Conservation (phyloP, 1,140 invertebrate genomes). For the Vanessa tameamea region DNA sequence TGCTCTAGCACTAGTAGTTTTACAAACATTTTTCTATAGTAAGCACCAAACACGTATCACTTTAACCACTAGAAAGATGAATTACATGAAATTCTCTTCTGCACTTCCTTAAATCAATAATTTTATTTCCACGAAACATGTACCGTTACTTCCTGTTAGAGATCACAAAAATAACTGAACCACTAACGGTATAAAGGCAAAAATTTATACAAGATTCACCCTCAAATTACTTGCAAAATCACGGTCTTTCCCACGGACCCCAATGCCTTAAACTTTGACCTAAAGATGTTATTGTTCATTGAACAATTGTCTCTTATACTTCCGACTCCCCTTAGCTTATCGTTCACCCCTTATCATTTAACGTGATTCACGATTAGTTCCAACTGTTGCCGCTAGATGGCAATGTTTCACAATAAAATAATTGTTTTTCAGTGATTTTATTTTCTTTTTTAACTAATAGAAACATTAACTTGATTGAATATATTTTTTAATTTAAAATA, state of each 20-base stretch:
- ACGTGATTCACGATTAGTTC: slow-evolving; percentile 40
- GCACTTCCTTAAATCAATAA: not conserved
- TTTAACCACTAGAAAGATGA: too few relatives aligned
- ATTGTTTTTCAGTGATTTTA: not conserved
- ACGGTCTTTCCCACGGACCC: slow-evolving; percentile 53
- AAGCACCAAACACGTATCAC: too few relatives aligned
- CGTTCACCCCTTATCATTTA: slow-evolving; percentile 10
- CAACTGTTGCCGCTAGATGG: slow-evolving; percentile 50
- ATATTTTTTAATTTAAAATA: not conserved
- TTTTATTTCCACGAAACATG: not conserved
- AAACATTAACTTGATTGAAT: not conserved
- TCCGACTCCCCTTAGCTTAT: slow-evolving; percentile 46
- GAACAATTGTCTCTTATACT: slow-evolving; percentile 61
- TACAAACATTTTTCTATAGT: too few relatives aligned
- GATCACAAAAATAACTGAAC: slow-evolving; percentile 64
- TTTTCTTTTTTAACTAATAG: not conserved
- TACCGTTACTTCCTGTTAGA: slow-evolving; percentile 64
- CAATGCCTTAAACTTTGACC: slow-evolving; percentile 60
- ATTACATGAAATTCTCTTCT: too few relatives aligned
- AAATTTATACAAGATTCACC: slow-evolving; percentile 69
- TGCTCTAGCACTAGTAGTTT: too few relatives aligned
- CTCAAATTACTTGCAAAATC: slow-evolving; percentile 47
- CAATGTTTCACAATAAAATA: slow-evolving; percentile 29
- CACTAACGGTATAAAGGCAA: slow-evolving; percentile 45
- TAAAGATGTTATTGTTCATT: slow-evolving; percentile 57